Evolutionary conservation across 1,140 invertebrate genomes (phyloP), one percentile per base, ranked within the genome.

Genomic region (Caenorhabditis tropicalis): DNA sequence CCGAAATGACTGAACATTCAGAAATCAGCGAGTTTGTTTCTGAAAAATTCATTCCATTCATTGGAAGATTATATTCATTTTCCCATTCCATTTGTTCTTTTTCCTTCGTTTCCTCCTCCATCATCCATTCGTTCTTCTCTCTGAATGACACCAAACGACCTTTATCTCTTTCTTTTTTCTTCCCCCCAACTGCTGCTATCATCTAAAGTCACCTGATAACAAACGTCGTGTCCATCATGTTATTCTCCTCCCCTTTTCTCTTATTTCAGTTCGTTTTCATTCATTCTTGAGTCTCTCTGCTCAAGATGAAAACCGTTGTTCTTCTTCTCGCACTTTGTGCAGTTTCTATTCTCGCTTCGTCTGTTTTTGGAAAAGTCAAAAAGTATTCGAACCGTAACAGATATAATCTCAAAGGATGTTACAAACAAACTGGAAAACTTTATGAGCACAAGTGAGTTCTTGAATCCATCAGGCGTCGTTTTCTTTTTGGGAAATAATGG

Each of bases 371-470:
- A 33, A 84, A 46, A 15, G 51, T 60, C 6, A 81, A 24, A 31
- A 83, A 74, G 36, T 74, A 74, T 46, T 43, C 33, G 19, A 74
- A 74, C 27, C 74, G 85, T 10, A 86, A 86, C 43, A 27, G 85
- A 2, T 86, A 86, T 56, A 87, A 87, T 29, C 65, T 86, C 12
- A 49, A 85, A 19, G 86, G 86, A 74, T 87, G 86, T 65, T 87
- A 87, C 81, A 82, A 80, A 29, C 85, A 87, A 21, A 85, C 53
- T 48, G 83, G 82, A 74, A 87, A 79, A n/a, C 60, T 86, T n/a
- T 86, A 86, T 51, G 79, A 85, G 31, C 86, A 87, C 43, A 85
- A 85, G 86, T 87, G 39, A 46, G 86, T 33, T 19, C n/a, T n/a
- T n/a, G n/a, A n/a, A n/a, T n/a, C n/a, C n/a, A n/a, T n/a, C n/a